Percentiles rank a stretch among this genome's conserved stretches.
phyloP scores from a whole-genome alignment of 2,888 invertebrate species.

The Rhamphomyia laevipes region DNA sequence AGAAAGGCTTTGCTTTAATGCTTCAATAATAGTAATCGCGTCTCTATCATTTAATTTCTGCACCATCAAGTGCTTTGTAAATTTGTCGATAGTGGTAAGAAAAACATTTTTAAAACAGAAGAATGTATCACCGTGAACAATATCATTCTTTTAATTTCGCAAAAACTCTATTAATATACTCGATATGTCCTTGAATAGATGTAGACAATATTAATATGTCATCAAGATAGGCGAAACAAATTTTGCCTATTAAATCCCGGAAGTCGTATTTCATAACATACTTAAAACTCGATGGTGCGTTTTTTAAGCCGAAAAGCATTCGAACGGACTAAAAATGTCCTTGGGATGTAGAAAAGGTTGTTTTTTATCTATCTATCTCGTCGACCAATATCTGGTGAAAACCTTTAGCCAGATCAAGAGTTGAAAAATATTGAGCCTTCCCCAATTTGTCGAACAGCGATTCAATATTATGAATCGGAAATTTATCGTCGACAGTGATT shows the following conservation, averaged over 20 bases:
- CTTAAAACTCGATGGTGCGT: not conserved
- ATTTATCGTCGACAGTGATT: too few relatives aligned
- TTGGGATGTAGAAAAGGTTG: slow-evolving; percentile 8
- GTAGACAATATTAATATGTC: slow-evolving; percentile 6
- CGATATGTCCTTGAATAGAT: slow-evolving; percentile 5
- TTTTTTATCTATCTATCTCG: too few relatives aligned
- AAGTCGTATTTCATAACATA: not conserved
- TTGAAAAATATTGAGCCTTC: not conserved
- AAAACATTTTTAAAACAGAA: too few relatives aligned
- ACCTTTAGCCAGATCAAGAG: too few relatives aligned
- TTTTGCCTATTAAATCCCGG: not conserved
- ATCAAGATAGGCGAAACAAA: slow-evolving; percentile 5
- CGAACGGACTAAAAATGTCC: slow-evolving; percentile 9
- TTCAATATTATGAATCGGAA: too few relatives aligned
- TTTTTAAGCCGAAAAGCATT: too few relatives aligned
- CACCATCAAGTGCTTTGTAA: too few relatives aligned
- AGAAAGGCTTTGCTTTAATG: too few relatives aligned
- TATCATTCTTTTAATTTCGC: not conserved
- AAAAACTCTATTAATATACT: slow-evolving; percentile 3
- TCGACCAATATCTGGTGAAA: too few relatives aligned
- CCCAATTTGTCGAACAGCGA: slow-evolving; percentile 15
- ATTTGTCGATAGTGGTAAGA: too few relatives aligned
- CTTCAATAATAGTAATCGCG: too few relatives aligned
- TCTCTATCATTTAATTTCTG: too few relatives aligned
- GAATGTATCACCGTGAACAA: not conserved